Base-by-base conservation (phyloP, 1,140 invertebrate species). In the Drosophila malerkotliana region DNA sequence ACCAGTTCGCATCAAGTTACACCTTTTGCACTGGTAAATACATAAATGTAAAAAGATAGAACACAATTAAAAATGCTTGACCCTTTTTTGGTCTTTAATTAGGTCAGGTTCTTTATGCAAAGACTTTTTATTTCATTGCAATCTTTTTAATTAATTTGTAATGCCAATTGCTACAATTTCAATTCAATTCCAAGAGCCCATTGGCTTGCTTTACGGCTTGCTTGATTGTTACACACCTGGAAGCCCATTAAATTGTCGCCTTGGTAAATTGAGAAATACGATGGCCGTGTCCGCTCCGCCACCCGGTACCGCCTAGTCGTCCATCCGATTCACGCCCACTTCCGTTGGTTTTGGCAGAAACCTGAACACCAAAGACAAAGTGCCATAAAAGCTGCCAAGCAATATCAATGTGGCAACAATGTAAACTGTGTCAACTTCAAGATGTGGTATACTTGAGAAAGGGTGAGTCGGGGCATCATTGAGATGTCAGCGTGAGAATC, bases 61-160 rank as follows among this genome's bases (percentile, higher is more conserved):
- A 1, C 0, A 44, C 0, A 18, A 18, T 8, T 15, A 41, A 14
- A 34, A 9, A 34, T n/a, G 12, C 1, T 12, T n/a, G 4, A 4
- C 3, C 4, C 10, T 4, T 12, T 10, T 37, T 21, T 21, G 21
- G 2, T 37, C 3, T 12, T 37, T 10, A 37, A 37, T 12, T 4
- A 4, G 34, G 34, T 37, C 34, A 37, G 34, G 34, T 37, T 37
- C 34, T 10, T 12, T 10, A 37, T n/a, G 12, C 34, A n/a, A 4
- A 47, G 55, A 48, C 62, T 52, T 45, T 45, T 37, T 26, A 24
- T 63, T 34, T 54, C 58, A 66, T 87, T 87, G 72, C 82, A 88
- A 88, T 87, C 75, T 75, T 82, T 88, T 87, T 82, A 88, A 88
- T 88, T 87, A 87, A 88, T 88, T 87, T 88, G 88, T 87, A 82